These are phyloP conservation scores for Chitala chitala DNA, from an alignment of 2,113 vertebrate species.

Conservation along the genomic window DNA sequence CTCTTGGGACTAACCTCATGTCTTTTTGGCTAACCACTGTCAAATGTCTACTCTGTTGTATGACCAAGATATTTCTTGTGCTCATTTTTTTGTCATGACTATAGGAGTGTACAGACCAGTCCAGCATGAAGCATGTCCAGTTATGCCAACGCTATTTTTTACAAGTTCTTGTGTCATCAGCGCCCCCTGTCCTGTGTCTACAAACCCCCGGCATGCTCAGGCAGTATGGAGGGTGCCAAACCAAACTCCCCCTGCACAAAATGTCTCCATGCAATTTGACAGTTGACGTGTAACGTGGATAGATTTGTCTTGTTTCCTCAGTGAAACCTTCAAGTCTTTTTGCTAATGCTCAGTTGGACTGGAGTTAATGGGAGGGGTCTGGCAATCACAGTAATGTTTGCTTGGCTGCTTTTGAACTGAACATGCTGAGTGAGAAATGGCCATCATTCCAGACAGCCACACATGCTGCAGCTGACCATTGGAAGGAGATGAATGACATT, in stretches of 20 bases:
- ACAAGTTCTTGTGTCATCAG: not conserved
- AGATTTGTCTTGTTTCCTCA: not conserved
- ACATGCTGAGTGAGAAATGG: constrained; percentile 6
- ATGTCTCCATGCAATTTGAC: not conserved
- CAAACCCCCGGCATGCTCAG: not conserved
- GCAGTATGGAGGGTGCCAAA: too few species aligned
- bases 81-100: not conserved
- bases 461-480: constrained; percentile 14
- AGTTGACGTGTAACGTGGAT: not conserved
- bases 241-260: too few species aligned
- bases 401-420: constrained; percentile 29
- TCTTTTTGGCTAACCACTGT: not conserved
- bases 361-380: constrained; percentile 1
- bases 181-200: not conserved
- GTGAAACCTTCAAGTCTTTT: not conserved
- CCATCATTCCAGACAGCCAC: not conserved
- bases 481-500: not conserved
- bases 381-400: constrained; percentile 14
- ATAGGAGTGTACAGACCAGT: not conserved
- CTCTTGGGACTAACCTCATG: not conserved
- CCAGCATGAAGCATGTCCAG: not conserved
- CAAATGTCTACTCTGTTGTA: too few species aligned
- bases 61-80: not conserved
- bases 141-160: not conserved
- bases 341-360: not conserved